These are phyloP conservation scores for Ostrea edulis DNA, from an alignment of 1,140 invertebrate genomes.

Conservation along the genomic window DNA sequence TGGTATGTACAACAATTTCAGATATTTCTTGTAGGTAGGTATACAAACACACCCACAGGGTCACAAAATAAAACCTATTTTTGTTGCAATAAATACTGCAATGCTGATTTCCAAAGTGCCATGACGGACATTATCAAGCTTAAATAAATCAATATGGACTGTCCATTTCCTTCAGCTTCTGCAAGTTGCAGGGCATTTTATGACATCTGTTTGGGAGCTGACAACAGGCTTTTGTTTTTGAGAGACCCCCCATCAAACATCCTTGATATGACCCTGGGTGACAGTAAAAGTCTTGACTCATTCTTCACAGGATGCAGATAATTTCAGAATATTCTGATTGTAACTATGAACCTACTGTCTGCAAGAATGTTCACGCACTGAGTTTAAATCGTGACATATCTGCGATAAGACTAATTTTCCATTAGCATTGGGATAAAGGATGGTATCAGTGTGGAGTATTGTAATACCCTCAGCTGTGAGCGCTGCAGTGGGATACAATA, in stretches of 20 bases:
- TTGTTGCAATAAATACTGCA: neutral
- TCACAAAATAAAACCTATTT: neutral
- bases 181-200: neutral
- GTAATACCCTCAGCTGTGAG: neutral
- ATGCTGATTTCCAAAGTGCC: neutral
- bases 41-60: neutral
- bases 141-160: neutral
- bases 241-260: neutral
- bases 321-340: neutral
- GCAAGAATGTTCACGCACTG: constrained; percentile 19
- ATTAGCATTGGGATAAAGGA: constrained; percentile 24
- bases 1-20: neutral
- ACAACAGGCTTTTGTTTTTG: neutral
- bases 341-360: constrained; percentile 17
- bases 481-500: neutral
- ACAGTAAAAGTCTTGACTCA: constrained; percentile 1
- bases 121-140: neutral
- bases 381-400: constrained; percentile 22
- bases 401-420: constrained; percentile 29
- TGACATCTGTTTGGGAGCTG: neutral
- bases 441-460: neutral
- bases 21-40: neutral
- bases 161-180: neutral
- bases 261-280: neutral
- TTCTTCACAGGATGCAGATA: neutral